These are phyloP conservation scores for Hylaeus anthracinus DNA, from an alignment of 1,140 invertebrate genomes.

Conservation along the genomic window DNA sequence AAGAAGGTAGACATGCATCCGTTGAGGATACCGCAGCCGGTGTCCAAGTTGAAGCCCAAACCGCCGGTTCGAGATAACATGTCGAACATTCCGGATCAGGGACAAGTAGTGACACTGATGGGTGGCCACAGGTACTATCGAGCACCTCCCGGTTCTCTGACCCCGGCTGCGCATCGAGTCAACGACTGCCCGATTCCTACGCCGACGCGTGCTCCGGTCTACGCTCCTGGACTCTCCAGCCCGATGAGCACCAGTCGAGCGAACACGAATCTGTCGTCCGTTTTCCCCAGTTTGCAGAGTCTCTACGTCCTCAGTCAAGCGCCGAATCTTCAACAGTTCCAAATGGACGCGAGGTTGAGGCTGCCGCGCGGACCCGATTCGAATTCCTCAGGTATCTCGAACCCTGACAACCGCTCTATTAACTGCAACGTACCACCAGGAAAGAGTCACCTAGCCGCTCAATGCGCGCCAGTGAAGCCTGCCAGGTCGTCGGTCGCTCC, in stretches of 20 bases:
- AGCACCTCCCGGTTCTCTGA: slow-evolving; percentile 73
- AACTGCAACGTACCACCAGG: slow-evolving; percentile 36
- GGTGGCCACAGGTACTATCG: slow-evolving; percentile 73
- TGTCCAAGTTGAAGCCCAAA: slow-evolving; percentile 60
- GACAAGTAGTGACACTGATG: slow-evolving; percentile 71
- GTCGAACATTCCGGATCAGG: slow-evolving; percentile 54
- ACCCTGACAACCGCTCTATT: not conserved
- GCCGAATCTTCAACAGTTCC: slow-evolving; percentile 68
- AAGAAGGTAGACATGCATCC: slow-evolving; percentile 67
- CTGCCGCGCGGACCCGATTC: slow-evolving; percentile 11
- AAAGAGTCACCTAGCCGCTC: slow-evolving; percentile 72
- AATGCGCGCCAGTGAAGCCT: slow-evolving; percentile 72
- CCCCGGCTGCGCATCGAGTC: slow-evolving; percentile 71
- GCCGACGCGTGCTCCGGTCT: slow-evolving; percentile 66
- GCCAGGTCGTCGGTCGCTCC: slow-evolving; percentile 65
- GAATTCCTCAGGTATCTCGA: not conserved
- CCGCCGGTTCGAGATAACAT: slow-evolving; percentile 47
- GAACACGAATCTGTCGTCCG: slow-evolving; percentile 55
- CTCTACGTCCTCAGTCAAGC: slow-evolving; percentile 69
- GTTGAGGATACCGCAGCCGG: slow-evolving; percentile 69
- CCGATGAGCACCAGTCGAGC: slow-evolving; percentile 43
- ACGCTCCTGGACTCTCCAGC: slow-evolving; percentile 65
- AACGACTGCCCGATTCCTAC: slow-evolving; percentile 55
- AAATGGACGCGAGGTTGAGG: slow-evolving; percentile 60
- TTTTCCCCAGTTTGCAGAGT: slow-evolving; percentile 71